Evolutionary conservation across 1,140 invertebrate genomes (phyloP).

Genomic region (Palaemon carinicauda): DNA sequence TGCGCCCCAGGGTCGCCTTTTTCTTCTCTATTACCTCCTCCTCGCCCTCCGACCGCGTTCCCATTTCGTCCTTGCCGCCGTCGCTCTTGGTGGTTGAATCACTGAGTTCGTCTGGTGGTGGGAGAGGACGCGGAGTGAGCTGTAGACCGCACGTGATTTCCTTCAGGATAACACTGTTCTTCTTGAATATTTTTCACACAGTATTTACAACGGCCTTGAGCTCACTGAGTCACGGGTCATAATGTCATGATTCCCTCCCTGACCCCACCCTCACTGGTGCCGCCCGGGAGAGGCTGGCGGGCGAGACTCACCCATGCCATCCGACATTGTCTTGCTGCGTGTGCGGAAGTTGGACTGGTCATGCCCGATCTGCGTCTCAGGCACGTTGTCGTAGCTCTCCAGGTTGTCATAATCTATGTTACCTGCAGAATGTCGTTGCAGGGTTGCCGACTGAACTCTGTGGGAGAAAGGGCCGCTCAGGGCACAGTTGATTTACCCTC

Average conservation of each 20-base stretch:
- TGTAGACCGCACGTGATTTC: constrained; percentile 34
- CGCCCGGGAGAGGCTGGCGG: constrained; percentile 36
- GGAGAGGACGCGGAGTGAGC: constrained; percentile 39
- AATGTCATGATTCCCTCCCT: constrained; percentile 41
- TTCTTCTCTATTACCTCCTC: constrained; percentile 78
- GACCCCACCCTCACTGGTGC: constrained; percentile 35
- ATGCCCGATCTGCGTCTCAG: constrained; percentile 49
- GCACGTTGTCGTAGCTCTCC: constrained; percentile 65
- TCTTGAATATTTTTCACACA: constrained; percentile 41
- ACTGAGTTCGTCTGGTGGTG: constrained; percentile 61
- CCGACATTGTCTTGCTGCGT: constrained; percentile 88
- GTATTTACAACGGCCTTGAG: constrained; percentile 48
- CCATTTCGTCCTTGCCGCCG: constrained; percentile 64
- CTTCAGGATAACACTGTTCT: constrained; percentile 40
- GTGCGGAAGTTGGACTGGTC: constrained; percentile 72
- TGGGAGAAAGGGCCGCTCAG: constrained; percentile 40
- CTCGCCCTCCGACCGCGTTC: constrained; percentile 86
- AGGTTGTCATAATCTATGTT: constrained; percentile 85
- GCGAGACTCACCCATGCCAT: constrained; percentile 72
- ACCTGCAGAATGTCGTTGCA: constrained; percentile 87
- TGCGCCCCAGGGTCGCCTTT: constrained; percentile 73
- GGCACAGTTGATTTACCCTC: constrained; percentile 30
- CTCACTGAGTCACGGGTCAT: constrained; percentile 52
- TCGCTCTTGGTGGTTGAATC: constrained; percentile 60
- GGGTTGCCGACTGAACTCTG: constrained; percentile 61